Conservation (phyloP, 2,113 vertebrate genomes). For the Neodon shergylaensis region DNA sequence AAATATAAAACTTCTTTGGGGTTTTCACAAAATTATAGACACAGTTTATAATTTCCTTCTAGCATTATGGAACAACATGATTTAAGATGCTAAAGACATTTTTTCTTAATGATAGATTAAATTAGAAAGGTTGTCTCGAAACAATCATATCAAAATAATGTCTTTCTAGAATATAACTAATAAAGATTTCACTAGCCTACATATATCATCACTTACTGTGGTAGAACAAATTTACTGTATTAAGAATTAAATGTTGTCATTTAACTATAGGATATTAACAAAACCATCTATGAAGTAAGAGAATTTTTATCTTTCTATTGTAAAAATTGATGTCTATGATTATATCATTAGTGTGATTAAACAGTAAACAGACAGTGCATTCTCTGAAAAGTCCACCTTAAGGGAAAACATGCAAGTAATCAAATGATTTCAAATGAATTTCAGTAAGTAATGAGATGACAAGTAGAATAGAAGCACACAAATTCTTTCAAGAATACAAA, state of each 20-base stretch:
- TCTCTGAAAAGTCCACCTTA: not conserved
- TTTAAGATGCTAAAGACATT: slow-evolving; percentile 35
- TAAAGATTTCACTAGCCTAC: not conserved
- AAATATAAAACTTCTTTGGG: not conserved
- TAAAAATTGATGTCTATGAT: not conserved
- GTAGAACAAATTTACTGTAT: not conserved
- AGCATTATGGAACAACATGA: not conserved
- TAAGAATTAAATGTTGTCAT: slow-evolving; percentile 14
- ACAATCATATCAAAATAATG: not conserved
- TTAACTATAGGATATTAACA: not conserved
- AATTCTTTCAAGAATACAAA: not conserved
- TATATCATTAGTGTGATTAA: not conserved
- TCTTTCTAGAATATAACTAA: not conserved
- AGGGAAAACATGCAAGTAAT: not conserved
- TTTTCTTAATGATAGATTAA: not conserved
- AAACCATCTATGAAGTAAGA: not conserved
- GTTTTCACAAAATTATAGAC: not conserved
- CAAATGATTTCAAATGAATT: not conserved
- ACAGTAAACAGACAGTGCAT: not conserved
- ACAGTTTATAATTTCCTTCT: not conserved
- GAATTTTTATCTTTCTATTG: not conserved
- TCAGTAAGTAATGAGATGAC: not conserved
- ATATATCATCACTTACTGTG: not conserved
- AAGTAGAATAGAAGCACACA: not conserved
- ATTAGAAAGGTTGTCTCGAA: not conserved